Percentiles rank a stretch among this genome's conserved stretches.
These are phyloP conservation scores for Acleris holmiana DNA, from an alignment of 2,888 invertebrate genomes.

Conservation along the genomic window DNA sequence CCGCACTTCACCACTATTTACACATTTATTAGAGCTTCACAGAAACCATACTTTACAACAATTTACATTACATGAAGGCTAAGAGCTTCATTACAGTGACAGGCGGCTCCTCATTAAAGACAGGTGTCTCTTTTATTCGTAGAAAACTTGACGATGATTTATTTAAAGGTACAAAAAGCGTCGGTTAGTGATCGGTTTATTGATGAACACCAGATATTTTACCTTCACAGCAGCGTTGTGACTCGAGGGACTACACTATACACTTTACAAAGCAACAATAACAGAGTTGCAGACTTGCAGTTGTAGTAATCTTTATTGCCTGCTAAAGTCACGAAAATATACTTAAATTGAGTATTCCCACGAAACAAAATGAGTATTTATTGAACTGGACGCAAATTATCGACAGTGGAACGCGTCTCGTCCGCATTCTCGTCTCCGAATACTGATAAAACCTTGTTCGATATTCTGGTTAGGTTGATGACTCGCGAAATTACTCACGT, in stretches of 20 bases:
- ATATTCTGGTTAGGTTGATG: conserved; percentile 11
- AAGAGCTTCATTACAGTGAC: conserved; percentile 38
- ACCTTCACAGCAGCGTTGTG: conserved; percentile 3
- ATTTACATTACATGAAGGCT: conserved; percentile 34
- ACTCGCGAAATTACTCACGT: conserved; percentile 29
- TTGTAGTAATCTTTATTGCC: conserved; percentile 1
- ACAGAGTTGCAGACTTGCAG: neutral
- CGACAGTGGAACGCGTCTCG: conserved; percentile 26
- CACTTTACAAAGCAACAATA: neutral
- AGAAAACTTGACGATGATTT: conserved; percentile 24
- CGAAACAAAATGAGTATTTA: conserved; percentile 28
- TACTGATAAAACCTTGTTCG: conserved; percentile 18
- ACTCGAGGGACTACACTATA: neutral
- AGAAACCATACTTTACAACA: conserved; percentile 43
- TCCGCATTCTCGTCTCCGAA: conserved; percentile 22
- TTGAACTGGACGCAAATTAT: conserved; percentile 28
- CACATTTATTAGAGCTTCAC: conserved; percentile 44
- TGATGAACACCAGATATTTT: neutral
- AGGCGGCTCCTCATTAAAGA: conserved; percentile 32
- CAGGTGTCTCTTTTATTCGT: conserved; percentile 29
- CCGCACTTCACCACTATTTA: conserved; percentile 43
- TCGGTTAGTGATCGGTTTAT: conserved; percentile 6
- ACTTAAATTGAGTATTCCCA: conserved; percentile 26
- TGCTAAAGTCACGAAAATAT: conserved; percentile 21
- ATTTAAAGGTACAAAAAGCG: conserved; percentile 22